Conservation (phyloP, 1,140 invertebrate species). For the Euwallacea similis region DNA sequence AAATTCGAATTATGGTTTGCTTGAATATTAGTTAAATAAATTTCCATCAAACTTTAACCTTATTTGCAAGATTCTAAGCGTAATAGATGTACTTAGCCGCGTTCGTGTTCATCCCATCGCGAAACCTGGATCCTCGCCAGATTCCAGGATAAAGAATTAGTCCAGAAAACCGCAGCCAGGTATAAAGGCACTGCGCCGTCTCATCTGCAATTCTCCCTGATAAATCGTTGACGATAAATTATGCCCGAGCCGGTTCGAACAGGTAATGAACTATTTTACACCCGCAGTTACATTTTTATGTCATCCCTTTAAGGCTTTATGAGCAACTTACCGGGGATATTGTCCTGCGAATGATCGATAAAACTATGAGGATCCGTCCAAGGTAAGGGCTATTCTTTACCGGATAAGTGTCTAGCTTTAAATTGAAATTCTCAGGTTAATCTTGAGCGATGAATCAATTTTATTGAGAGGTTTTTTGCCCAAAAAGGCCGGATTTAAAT, state of each 20-base stretch:
- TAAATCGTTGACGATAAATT: slow-evolving; percentile 34
- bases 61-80: not conserved
- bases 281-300: slow-evolving; percentile 37
- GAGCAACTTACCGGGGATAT: slow-evolving; percentile 25
- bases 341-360: slow-evolving; percentile 14
- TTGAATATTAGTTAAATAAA: not conserved
- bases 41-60: not conserved
- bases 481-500: slow-evolving; percentile 23
- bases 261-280: slow-evolving; percentile 39
- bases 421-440: too few relatives aligned
- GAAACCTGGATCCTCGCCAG: slow-evolving; percentile 25
- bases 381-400: not conserved
- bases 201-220: slow-evolving; percentile 36
- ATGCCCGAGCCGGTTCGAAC: slow-evolving; percentile 13
- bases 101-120: slow-evolving; percentile 9
- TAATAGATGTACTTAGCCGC: slow-evolving; percentile 7
- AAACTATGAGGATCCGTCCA: slow-evolving; percentile 6
- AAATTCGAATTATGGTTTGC: too few relatives aligned
- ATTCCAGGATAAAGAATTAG: slow-evolving; percentile 36
- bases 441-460: too few relatives aligned
- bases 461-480: too few relatives aligned
- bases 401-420: not conserved
- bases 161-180: slow-evolving; percentile 32
- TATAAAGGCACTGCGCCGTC: slow-evolving; percentile 29
- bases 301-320: slow-evolving; percentile 28